Conservation (phyloP, 1,140 invertebrate species). For the Melanaphis sacchari region DNA sequence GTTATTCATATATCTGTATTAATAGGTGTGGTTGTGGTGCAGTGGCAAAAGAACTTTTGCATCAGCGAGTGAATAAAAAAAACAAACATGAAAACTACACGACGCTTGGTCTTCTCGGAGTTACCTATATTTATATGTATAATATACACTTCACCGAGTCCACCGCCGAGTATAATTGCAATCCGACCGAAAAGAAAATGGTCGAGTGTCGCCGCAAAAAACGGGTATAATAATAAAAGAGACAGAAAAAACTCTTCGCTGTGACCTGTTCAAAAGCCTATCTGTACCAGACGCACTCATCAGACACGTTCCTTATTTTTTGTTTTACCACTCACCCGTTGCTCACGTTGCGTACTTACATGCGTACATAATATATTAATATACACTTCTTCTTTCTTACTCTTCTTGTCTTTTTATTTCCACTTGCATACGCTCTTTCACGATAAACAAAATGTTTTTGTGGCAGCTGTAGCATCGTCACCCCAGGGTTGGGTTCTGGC, state of each 20-base stretch:
- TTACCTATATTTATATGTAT: too few species aligned
- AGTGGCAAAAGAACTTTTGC: too few species aligned
- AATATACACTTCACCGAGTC: neutral
- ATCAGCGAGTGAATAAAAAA: too few species aligned
- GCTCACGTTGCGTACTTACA: neutral
- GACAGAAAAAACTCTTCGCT: neutral
- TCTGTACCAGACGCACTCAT: neutral
- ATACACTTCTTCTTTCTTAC: neutral
- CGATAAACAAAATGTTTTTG: neutral
- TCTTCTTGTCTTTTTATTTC: neutral
- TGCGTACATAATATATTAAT: neutral
- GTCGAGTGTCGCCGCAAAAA: neutral
- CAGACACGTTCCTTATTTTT: neutral
- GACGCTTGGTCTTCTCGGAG: too few species aligned
- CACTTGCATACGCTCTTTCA: neutral
- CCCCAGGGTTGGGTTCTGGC: neutral
- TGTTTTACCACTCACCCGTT: neutral
- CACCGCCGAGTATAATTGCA: neutral
- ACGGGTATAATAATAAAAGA: neutral
- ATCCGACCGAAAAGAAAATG: neutral
- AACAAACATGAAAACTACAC: too few species aligned
- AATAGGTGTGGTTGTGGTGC: too few species aligned
- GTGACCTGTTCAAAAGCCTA: neutral
- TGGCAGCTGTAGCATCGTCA: neutral
- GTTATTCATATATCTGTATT: too few species aligned